Evolutionary conservation across 2,888 invertebrate species (phyloP), one percentile per base, ranked within the genome.

Genomic region (Dorcus hopei): DNA sequence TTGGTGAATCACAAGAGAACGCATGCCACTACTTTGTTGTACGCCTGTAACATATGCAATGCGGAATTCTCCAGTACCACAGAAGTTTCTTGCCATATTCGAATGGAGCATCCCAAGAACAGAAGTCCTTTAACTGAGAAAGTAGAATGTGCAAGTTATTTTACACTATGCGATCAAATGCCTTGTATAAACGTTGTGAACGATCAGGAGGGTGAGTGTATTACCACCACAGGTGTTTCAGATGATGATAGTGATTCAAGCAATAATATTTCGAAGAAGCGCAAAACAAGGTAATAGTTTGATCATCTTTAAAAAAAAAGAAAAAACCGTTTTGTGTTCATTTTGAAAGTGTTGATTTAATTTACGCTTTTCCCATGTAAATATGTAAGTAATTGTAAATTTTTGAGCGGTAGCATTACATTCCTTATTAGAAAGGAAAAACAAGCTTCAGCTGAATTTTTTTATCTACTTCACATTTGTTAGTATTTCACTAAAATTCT

Each of bases 1-100:
- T 67, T 71, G 40, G 63, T 66, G 41, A 65, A 71, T 47, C 66
- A 66, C 33, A 65, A 70, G 51, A 70, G 70, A 49, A 66, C 66
- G 4, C 65, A 70, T 52, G 62, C 70, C 7, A 63, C 70, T 39
- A 69, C 70, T 5, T 57, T 70, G 48, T 54, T 70, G 9, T 76
- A 72, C 59, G 76, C 76, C 14, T 76, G 76, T 60, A 75, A 73
- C 59, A 75, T 72, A 59, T 76, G 76, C 54, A 71, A 74, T 62
- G 71, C 68, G 48, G 72, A 71, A 1, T 76, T 75, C 63, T 66
- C 70, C 0, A 69, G 68, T 54, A 75, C 74, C n/a, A 63, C 68
- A 19, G 73, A 74, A 48, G 69, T 76, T 4, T 70, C 71, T 19
- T 58, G 64, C 4, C 76, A 76, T 59, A 64, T 76, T 53, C 61